Evolutionary conservation across 2,888 invertebrate genomes (phyloP), one percentile per base, ranked within the genome.

Genomic region (Acanthoscelides obtectus): DNA sequence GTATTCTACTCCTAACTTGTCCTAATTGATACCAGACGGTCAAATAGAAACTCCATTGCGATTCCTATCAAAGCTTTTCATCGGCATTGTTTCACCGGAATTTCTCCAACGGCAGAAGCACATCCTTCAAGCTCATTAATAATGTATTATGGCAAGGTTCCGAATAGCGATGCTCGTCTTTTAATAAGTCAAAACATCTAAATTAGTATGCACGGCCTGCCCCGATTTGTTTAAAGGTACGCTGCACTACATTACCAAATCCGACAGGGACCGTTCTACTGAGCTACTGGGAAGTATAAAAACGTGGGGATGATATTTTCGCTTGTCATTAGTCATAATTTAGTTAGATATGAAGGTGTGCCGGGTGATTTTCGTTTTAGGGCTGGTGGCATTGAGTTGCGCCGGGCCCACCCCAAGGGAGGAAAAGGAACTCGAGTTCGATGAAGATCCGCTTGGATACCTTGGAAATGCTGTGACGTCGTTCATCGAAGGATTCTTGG

Each of bases 371-470:
- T 1, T 45, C 17, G 45, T 45, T 45, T 45, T 45, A 12, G 45
- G 45, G 45, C 17, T 45, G 45, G 1, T 45, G 17, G 45, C 12
- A 17, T 45, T 45, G 45, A 45, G 45, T 12, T 45, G 45, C 17
- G 45, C 45, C 45, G 17, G 45, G 6, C 45, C 45, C 45, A 45
- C 45, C 45, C 45, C 45, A 4, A 45, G 45, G 45, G 45, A 45
- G 45, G 45, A 45, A 12, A 45, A 45, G 12, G 45, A 45, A 17
- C 12, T 45, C 5, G 71, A 90, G 90, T 85, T 92, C 90, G 91
- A 91, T 91, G 80, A 90, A 89, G 76, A 91, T 90, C 45, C 89
- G 90, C 78, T 89, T 93, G 88, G 92, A 92, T 81, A 87, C 89
- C 72, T 79, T 72, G 81, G 93, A 93, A 85, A 93, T 93, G 88